These are phyloP conservation scores for Drosophila sp. DNA, from an alignment of 1,140 invertebrate genomes.

Conservation along the genomic window DNA sequence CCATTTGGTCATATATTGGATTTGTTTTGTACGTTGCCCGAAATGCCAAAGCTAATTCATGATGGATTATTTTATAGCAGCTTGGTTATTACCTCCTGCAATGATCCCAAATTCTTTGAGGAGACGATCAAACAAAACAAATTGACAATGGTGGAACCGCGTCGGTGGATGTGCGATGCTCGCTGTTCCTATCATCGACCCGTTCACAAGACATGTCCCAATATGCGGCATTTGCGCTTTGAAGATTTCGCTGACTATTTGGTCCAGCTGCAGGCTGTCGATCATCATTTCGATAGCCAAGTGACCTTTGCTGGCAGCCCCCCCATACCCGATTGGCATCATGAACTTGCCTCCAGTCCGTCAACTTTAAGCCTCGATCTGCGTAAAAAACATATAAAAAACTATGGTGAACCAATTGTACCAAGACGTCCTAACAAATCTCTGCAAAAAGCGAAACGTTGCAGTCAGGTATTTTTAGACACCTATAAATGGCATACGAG, in stretches of 20 bases:
- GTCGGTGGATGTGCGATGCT: slow-evolving; percentile 31
- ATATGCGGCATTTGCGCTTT: slow-evolving; percentile 38
- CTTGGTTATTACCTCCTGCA: slow-evolving; percentile 25
- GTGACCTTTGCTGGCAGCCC: neutral
- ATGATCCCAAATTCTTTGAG: neutral
- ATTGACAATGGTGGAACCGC: slow-evolving; percentile 11
- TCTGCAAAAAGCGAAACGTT: neutral
- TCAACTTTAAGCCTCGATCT: neutral
- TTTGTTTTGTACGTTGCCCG: neutral
- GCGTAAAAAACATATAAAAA: neutral
- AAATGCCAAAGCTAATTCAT: slow-evolving; percentile 6
- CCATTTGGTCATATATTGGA: slow-evolving; percentile 19
- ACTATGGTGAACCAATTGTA: neutral
- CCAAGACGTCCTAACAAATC: neutral
- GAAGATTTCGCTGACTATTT: slow-evolving; percentile 24
- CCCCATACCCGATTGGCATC: neutral
- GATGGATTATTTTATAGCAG: slow-evolving; percentile 44
- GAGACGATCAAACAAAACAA: neutral
- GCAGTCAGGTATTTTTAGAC: neutral
- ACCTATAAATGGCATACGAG: neutral
- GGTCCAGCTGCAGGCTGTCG: neutral
- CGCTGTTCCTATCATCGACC: slow-evolving; percentile 32
- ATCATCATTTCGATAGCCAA: neutral
- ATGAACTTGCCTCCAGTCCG: neutral
- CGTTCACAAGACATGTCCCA: slow-evolving; percentile 23